A percentile compares a stretch with the other conserved stretches of the same genome.
phyloP scores from a whole-genome alignment of 1,140 invertebrate species.

The Zaprionus taronus region DNA sequence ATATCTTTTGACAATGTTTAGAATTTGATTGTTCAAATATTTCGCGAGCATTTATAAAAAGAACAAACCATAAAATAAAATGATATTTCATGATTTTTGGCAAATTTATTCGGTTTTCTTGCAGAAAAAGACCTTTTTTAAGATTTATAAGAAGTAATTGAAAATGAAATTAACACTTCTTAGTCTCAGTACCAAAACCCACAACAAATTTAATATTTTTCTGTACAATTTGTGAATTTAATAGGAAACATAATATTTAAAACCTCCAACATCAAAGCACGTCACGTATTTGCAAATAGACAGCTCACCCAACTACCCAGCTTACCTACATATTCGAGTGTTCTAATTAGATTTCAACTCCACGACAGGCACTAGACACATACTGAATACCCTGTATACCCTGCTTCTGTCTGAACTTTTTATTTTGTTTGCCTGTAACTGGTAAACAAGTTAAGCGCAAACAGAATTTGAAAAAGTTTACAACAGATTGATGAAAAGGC shows the following conservation, averaged over 20 bases:
- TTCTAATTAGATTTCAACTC: slow-evolving; percentile 38
- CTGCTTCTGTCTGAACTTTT: slow-evolving; percentile 7
- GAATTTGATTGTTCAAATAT: no score
- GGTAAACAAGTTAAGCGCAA: slow-evolving; percentile 34
- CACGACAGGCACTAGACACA: background rate
- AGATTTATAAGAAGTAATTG: no score
- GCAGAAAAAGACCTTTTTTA: no score
- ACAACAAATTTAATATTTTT: background rate
- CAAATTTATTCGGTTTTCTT: no score
- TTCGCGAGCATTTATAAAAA: no score
- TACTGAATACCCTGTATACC: background rate
- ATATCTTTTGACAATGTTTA: no score
- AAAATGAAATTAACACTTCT: no score
- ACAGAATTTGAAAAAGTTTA: slow-evolving; percentile 34
- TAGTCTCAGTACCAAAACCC: no score
- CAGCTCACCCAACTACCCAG: background rate
- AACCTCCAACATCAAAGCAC: background rate
- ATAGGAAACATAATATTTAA: background rate
- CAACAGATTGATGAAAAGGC: slow-evolving; percentile 39
- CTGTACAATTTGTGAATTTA: background rate
- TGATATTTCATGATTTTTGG: no score
- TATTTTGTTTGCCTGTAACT: slow-evolving; percentile 14
- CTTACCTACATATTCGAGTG: background rate
- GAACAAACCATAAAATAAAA: no score
- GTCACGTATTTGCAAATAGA: slow-evolving; percentile 2